Conservation (phyloP, 2,797 vertebrate genomes). For the Brotogeris chrysoptera region DNA sequence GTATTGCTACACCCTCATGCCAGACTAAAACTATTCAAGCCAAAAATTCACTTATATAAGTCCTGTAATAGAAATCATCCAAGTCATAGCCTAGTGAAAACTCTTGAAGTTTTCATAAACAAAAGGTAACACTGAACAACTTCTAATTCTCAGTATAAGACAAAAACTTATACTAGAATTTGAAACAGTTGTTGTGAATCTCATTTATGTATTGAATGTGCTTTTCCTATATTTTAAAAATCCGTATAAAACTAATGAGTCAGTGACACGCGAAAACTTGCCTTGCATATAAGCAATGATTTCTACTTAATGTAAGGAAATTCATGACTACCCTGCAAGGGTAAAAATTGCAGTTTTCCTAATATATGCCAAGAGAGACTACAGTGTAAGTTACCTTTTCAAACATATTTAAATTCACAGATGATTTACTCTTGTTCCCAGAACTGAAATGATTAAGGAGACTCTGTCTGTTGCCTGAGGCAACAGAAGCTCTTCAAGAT, state of each 20-base stretch:
- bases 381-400: slow-evolving; percentile 16
- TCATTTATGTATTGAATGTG: not conserved
- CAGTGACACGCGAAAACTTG: not conserved
- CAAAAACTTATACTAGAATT: not conserved
- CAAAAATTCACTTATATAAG: not conserved
- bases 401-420: slow-evolving; percentile 54
- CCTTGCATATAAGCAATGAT: not conserved
- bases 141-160: not conserved
- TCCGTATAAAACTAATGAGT: not conserved
- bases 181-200: not conserved
- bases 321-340: not conserved
- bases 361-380: not conserved
- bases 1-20: not conserved
- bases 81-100: not conserved
- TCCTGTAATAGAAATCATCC: not conserved
- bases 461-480: slow-evolving; percentile 29
- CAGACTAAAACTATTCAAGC: not conserved
- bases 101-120: not conserved
- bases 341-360: slow-evolving; percentile 19
- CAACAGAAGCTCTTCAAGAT: slow-evolving; percentile 49
- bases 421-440: slow-evolving; percentile 45
- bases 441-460: slow-evolving; percentile 54
- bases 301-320: slow-evolving; percentile 9
- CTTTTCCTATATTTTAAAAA: not conserved
- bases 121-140: not conserved